phyloP scores from a whole-genome alignment of 2,888 invertebrate genomes.

The Temnothorax ravouxi region DNA sequence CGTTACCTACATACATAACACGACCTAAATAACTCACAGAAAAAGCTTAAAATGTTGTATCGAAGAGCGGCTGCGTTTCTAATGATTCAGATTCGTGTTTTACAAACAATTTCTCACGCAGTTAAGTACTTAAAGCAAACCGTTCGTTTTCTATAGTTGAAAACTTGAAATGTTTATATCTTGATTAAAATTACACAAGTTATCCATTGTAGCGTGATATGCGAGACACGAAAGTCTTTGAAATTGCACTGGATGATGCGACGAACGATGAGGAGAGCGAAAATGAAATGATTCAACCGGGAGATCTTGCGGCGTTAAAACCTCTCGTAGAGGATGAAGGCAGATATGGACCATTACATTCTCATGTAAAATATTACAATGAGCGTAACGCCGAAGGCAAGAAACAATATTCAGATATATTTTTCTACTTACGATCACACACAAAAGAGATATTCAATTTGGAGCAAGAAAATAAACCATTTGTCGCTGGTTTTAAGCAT shows the following conservation, averaged over 20 bases:
- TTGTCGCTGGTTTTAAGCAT: slow-evolving; percentile 79
- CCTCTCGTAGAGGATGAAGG: slow-evolving; percentile 76
- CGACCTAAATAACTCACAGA: background rate
- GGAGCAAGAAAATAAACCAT: slow-evolving; percentile 71
- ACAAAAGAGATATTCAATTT: slow-evolving; percentile 62
- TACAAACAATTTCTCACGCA: slow-evolving; percentile 60
- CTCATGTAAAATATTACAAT: slow-evolving; percentile 81
- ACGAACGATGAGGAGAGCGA: slow-evolving; percentile 85
- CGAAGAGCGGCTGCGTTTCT: slow-evolving; percentile 13
- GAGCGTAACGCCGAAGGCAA: slow-evolving; percentile 59
- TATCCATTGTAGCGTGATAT: slow-evolving; percentile 71
- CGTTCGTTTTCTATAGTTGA: background rate
- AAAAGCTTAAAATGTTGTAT: slow-evolving; percentile 38
- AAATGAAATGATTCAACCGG: slow-evolving; percentile 85
- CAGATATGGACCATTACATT: slow-evolving; percentile 83
- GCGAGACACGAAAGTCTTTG: slow-evolving; percentile 75
- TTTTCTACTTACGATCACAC: slow-evolving; percentile 52
- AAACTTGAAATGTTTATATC: slow-evolving; percentile 20
- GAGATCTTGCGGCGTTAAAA: slow-evolving; percentile 75
- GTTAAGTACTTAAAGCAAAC: slow-evolving; percentile 64
- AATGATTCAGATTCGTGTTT: slow-evolving; percentile 48
- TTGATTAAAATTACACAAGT: background rate
- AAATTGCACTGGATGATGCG: slow-evolving; percentile 82
- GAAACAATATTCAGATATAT: slow-evolving; percentile 50
- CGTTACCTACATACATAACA: too few species aligned